These are phyloP conservation scores for Lordiphosa stackelbergi DNA, from an alignment of 1,140 invertebrate genomes.

Conservation along the genomic window DNA sequence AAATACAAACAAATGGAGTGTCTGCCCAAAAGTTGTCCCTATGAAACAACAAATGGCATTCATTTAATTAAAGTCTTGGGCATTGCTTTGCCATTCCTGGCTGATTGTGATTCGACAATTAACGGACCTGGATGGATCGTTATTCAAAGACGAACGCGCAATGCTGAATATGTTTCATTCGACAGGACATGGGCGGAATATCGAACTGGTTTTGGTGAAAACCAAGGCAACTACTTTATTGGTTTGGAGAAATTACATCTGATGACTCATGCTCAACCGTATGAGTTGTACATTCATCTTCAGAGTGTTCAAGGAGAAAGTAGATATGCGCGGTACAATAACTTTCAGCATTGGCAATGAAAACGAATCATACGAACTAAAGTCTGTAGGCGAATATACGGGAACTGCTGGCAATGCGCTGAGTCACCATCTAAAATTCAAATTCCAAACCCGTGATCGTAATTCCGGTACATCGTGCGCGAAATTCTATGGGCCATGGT, in stretches of 20 bases:
- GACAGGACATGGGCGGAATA: constrained; percentile 81
- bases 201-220: constrained; percentile 81
- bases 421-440: background rate
- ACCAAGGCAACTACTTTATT: constrained; percentile 81
- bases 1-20: background rate
- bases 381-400: constrained; percentile 82
- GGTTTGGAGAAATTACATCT: constrained; percentile 80
- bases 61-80: background rate
- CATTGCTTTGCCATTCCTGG: too few species aligned
- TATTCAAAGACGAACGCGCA: constrained; percentile 80
- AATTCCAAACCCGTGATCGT: too few species aligned
- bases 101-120: background rate
- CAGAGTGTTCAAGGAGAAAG: constrained; percentile 79
- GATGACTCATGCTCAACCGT: constrained; percentile 78
- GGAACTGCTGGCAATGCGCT: constrained; percentile 39
- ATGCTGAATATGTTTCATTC: constrained; percentile 81
- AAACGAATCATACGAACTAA: constrained; percentile 81
- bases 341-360: constrained; percentile 80
- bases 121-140: constrained; percentile 79
- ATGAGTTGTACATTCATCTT: constrained; percentile 62
- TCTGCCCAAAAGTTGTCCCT: too few species aligned
- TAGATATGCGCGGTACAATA: constrained; percentile 80
- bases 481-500: too few species aligned
- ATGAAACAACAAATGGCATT: background rate
- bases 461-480: too few species aligned